These are phyloP conservation scores for Mimumesa dahlbomi DNA, from an alignment of 2,888 invertebrate species.

Conservation along the genomic window DNA sequence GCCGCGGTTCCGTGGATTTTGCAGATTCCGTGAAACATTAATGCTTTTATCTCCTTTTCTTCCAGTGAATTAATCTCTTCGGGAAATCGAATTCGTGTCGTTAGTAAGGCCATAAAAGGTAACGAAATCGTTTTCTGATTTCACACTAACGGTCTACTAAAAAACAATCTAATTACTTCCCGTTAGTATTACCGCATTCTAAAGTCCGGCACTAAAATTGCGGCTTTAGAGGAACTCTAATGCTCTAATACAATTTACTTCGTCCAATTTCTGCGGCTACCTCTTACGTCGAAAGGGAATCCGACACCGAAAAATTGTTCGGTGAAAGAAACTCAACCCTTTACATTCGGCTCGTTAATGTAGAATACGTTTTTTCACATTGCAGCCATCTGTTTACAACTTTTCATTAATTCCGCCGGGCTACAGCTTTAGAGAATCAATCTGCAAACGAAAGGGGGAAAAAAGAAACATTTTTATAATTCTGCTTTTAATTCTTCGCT, in stretches of 20 bases:
- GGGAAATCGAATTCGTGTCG: conserved; percentile 30
- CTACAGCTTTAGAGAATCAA: no score
- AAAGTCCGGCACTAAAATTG: neutral
- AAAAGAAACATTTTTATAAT: no score
- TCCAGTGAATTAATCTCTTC: conserved; percentile 40
- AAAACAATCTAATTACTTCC: conserved; percentile 14
- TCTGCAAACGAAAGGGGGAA: no score
- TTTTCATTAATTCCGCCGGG: no score
- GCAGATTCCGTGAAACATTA: conserved; percentile 1
- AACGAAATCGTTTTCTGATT: conserved; percentile 20
- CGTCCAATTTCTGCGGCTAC: no score
- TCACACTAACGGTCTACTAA: conserved; percentile 23
- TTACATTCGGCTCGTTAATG: no score
- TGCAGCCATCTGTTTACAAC: no score
- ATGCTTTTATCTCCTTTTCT: conserved; percentile 25
- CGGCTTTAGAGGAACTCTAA: neutral
- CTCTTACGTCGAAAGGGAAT: no score
- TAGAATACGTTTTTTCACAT: no score
- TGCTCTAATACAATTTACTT: conserved; percentile 2
- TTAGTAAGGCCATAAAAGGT: conserved; percentile 10
- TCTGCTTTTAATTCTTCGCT: no score
- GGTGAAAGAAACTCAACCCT: no score
- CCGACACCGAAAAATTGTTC: no score
- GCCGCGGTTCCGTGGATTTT: neutral
- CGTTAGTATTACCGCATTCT: neutral